A percentile compares a stretch with the other conserved stretches of the same genome.
Conservation (phyloP, 2,888 invertebrate species). For the Unio pictorum region DNA sequence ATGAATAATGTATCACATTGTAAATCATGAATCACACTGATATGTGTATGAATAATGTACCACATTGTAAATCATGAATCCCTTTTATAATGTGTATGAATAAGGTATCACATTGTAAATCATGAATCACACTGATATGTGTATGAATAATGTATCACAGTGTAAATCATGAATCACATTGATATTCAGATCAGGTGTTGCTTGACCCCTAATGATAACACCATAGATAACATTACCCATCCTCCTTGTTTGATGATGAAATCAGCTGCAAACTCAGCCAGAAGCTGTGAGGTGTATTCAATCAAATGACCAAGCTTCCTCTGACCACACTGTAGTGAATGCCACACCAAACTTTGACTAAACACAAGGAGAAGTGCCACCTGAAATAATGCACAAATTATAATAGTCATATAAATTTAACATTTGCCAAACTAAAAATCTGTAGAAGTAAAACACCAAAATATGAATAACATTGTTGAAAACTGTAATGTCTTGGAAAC, state of each 20-base stretch:
- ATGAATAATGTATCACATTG: too few relatives aligned
- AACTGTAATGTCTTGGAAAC: not conserved
- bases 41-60: too few relatives aligned
- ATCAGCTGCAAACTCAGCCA: slow-evolving; percentile 51
- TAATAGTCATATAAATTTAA: not conserved
- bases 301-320: slow-evolving; percentile 40
- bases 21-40: too few relatives aligned
- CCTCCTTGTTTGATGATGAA: slow-evolving; percentile 59
- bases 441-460: not conserved
- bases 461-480: too few relatives aligned
- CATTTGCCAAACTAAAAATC: not conserved
- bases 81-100: too few relatives aligned
- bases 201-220: not conserved
- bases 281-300: slow-evolving; percentile 46
- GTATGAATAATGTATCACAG: too few relatives aligned
- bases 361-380: slow-evolving; percentile 52
- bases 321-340: slow-evolving; percentile 39
- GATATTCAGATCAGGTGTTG: too few relatives aligned
- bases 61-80: too few relatives aligned
- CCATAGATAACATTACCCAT: slow-evolving; percentile 43
- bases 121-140: too few relatives aligned
- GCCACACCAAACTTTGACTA: slow-evolving; percentile 49
- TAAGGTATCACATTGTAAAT: too few relatives aligned
- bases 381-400: slow-evolving; percentile 22
- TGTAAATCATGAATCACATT: too few relatives aligned